Evolutionary conservation across 2,113 vertebrate genomes (phyloP), one percentile per base, ranked within the genome.

Genomic region (Halcyon malimbica): DNA sequence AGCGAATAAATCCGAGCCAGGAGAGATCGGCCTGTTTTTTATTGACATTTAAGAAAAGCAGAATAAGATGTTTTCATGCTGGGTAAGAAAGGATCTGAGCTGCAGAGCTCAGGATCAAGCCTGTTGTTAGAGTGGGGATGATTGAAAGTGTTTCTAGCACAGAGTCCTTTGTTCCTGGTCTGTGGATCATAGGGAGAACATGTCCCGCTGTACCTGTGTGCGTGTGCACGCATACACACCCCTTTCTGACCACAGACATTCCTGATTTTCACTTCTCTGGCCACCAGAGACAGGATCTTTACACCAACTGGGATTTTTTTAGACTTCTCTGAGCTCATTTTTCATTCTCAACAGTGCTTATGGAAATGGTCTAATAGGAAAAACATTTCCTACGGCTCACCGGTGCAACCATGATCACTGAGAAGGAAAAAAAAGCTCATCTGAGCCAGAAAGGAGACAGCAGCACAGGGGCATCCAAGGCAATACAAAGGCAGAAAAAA

Each of bases 381-480:
- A 89, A 97, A 78, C 70, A 68, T 92, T 97, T 96, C 91, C 90
- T 94, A 4, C 94, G 62, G 94, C 87, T 96, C 91, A 89, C 83
- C 51, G 44, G 83, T 92, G 83, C 92, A 96, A 96, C 94, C 90
- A 76, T 25, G 93, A 83, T 81, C 83, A 81, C 2, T 67, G 95
- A 62, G 94, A 92, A 67, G 91, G 95, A 94, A 95, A 96, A 96
- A 90, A 96, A 89, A 94, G 81, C 90, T 96, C 89, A 67, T 92
- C 77, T 56, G 65, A 96, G 88, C 87, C 90, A 84, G 90, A 86
- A 79, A 92, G 83, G 89, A 83, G 94, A 35, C 78, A 93, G 96
- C 81, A 93, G 83, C 92, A 76, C 19, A 10, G 67, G 95, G 94
- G 82, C 95, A 97, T 85, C 75, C 28, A 19, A 95, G 91, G 91